A percentile compares a stretch with the other conserved stretches of the same genome.
phyloP scores from a whole-genome alignment of 2,888 invertebrate species.

The Acanthosoma haemorrhoidale region DNA sequence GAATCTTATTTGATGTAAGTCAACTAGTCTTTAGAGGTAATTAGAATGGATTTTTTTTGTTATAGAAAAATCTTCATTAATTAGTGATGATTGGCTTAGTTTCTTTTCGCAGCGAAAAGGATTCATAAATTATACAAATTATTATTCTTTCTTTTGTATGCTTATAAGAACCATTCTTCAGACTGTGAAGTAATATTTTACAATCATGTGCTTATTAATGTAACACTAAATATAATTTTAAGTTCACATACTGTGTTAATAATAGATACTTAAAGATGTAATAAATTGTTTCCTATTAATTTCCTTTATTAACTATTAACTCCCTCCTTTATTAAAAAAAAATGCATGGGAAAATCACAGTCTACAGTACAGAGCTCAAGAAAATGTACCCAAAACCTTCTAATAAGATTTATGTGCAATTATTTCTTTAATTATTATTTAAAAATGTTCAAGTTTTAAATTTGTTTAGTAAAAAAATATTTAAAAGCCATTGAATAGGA shows the following conservation, averaged over 20 bases:
- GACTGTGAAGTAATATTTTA: slow-evolving; percentile 29
- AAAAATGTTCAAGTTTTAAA: too few species aligned
- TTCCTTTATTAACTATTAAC: background rate
- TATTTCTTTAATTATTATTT: too few species aligned
- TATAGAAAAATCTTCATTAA: slow-evolving; percentile 5
- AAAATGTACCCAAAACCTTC: too few species aligned
- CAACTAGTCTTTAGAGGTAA: slow-evolving; percentile 38
- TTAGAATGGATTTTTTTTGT: slow-evolving; percentile 28
- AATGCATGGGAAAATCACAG: too few species aligned
- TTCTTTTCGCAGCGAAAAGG: slow-evolving; percentile 13
- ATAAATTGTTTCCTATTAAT: slow-evolving; percentile 30
- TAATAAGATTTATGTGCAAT: too few species aligned
- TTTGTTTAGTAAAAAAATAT: too few species aligned
- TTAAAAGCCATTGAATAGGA: too few species aligned
- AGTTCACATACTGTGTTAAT: slow-evolving; percentile 31
- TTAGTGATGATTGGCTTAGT: slow-evolving; percentile 8
- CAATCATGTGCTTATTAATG: slow-evolving; percentile 27
- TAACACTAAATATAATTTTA: slow-evolving; percentile 27
- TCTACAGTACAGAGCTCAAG: too few species aligned
- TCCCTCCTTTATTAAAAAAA: too few species aligned
- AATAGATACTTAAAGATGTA: slow-evolving; percentile 28
- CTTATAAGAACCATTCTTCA: slow-evolving; percentile 17
- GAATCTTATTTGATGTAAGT: slow-evolving; percentile 34
- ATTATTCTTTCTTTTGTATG: slow-evolving; percentile 7
- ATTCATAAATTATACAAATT: background rate